phyloP scores from a whole-genome alignment of 2,113 vertebrate genomes.

The Brachyhypopomus gauderio region DNA sequence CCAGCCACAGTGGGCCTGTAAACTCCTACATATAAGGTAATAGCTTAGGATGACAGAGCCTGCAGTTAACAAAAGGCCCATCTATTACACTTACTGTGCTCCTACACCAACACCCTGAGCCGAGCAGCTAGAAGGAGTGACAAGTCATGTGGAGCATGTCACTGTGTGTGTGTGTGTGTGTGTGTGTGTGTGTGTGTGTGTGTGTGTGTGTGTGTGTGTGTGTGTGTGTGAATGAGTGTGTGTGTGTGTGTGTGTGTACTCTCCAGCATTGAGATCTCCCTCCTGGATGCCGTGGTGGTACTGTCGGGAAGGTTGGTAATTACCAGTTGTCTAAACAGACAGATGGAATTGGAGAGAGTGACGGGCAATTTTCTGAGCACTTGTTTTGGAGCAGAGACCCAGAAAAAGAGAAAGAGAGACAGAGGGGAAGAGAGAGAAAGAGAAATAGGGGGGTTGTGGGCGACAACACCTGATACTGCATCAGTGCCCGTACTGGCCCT shows the following conservation, averaged over 20 bases:
- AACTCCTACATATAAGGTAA: neutral
- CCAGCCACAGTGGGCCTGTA: neutral
- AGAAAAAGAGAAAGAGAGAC: slow-evolving; percentile 49
- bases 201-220: slow-evolving; percentile 37
- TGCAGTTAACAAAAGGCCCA: slow-evolving; percentile 11
- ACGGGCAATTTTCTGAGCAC: slow-evolving; percentile 69
- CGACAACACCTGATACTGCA: slow-evolving; percentile 68
- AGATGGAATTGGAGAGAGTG: slow-evolving; percentile 77
- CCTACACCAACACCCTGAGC: slow-evolving; percentile 35
- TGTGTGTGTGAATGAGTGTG: too few relatives aligned
- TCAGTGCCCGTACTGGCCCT: slow-evolving; percentile 61
- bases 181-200: slow-evolving; percentile 52
- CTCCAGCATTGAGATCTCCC: slow-evolving; percentile 56
- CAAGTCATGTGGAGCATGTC: slow-evolving; percentile 51
- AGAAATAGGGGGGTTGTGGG: slow-evolving; percentile 35
- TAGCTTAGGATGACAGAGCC: neutral
- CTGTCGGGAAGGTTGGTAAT: slow-evolving; percentile 72
- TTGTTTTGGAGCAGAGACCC: slow-evolving; percentile 49
- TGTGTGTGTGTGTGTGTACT: slow-evolving; percentile 49
- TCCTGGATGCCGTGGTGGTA: slow-evolving; percentile 62
- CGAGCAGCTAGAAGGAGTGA: slow-evolving; percentile 42
- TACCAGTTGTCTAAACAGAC: slow-evolving; percentile 78
- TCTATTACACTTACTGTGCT: slow-evolving; percentile 33
- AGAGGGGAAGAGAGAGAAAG: slow-evolving; percentile 6
- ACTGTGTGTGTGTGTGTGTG: slow-evolving; percentile 34